phyloP scores from a whole-genome alignment of 1,140 invertebrate genomes.

The Drosophila simulans region DNA sequence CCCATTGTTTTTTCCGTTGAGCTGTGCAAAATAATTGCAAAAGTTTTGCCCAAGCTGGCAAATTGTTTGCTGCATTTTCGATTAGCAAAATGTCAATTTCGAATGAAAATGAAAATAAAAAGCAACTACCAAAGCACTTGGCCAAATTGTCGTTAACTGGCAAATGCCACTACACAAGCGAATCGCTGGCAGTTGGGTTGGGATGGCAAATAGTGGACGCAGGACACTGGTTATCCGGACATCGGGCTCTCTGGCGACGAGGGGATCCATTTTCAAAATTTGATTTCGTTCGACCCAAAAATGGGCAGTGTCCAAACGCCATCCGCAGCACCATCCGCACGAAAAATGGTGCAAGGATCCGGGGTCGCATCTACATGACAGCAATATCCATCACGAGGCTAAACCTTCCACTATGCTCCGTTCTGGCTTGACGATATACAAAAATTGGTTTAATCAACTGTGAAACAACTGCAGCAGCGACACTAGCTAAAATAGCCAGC shows the following conservation, averaged over 20 bases:
- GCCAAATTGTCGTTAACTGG: constrained; percentile 64
- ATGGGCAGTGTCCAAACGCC: constrained; percentile 65
- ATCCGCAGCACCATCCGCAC: constrained; percentile 3
- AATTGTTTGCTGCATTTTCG: constrained; percentile 82
- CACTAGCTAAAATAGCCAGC: constrained; percentile 55
- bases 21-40: constrained; percentile 75
- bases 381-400: constrained; percentile 78
- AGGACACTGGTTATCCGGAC: constrained; percentile 15
- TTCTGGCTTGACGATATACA: constrained; percentile 71
- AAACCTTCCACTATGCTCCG: constrained; percentile 31
- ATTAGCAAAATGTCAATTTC: constrained; percentile 81
- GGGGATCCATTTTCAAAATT: constrained; percentile 75
- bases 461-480: constrained; percentile 75
- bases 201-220: constrained; percentile 21
- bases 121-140: constrained; percentile 61
- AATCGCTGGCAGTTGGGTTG: constrained; percentile 3
- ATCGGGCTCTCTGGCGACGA: constrained; percentile 41
- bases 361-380: constrained; percentile 63
- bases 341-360: constrained; percentile 8
- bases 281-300: constrained; percentile 70
- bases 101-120: constrained; percentile 67
- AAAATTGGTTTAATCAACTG: constrained; percentile 83
- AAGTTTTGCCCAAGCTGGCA: constrained; percentile 70
- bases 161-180: constrained; percentile 44
- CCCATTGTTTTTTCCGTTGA: constrained; percentile 35